Base-by-base conservation (phyloP, 2,888 invertebrate species). In the Smittia sp. region DNA sequence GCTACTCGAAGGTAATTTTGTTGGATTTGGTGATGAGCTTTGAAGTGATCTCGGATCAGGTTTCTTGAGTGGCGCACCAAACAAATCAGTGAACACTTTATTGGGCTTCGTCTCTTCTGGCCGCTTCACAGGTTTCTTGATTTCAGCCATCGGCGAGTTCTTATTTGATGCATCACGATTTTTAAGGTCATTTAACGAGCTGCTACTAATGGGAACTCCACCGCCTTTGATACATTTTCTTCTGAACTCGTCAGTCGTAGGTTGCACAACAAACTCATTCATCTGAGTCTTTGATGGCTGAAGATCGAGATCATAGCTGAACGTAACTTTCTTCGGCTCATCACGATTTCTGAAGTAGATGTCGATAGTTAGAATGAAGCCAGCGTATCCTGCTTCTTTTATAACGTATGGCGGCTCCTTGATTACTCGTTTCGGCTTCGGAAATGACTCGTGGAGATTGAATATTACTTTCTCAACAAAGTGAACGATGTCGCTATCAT, bases 341-440 rank as follows among this genome's bases (percentile, higher is more conserved):
- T 94, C 93, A 80, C 91, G 92, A 81, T 93, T 96, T 77, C 89
- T 92, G 76, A 94, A 85, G 81, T 93, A 90, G 77, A 98, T 90
- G 79, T 96, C 94, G 78, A 98, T 94, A 0, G 92, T 92, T 75
- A 98, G 85, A 66, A 88, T 85, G 81, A 98, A 98, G 38, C 97
- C 95, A 75, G 96, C 97, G 86, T 98, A 98, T 4, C 98, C 97
- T n/a, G 94, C 92, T 81, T 97, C 96, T 78, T 91, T 90, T 32
- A 98, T 88, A 68, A 87, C 84, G 83, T 93, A 98, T 1, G 97
- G 97, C 69, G 96, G 94, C 76, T 94, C 94, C 79, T 94, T 95
- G 1, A 94, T 85, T 77, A 92, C 91, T 87, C 97, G 85, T 83
- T 90, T 93, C 58, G 96, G 96, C 79, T 93, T 95, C 11, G 90